phyloP scores from a whole-genome alignment of 2,888 invertebrate genomes.

The Podabrus alpinus region DNA sequence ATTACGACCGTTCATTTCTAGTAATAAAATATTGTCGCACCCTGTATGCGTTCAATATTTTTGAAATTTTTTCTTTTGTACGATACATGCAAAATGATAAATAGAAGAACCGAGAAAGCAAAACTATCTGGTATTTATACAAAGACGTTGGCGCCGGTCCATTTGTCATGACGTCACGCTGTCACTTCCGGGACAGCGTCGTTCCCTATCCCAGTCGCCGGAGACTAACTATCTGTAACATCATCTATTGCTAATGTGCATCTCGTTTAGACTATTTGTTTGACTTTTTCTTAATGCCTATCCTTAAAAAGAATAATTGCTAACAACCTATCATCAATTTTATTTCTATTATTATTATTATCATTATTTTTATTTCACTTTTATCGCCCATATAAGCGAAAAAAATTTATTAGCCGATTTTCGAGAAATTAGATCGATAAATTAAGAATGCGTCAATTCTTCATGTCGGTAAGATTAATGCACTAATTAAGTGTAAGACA shows the following conservation, averaged over 20 bases:
- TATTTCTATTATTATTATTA: neutral
- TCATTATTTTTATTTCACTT: neutral
- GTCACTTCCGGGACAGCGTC: slow-evolving; percentile 50
- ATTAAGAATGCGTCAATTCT: neutral
- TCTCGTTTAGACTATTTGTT: slow-evolving; percentile 25
- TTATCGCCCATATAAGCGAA: neutral
- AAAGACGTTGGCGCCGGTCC: slow-evolving; percentile 54
- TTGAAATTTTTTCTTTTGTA: neutral
- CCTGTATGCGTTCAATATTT: neutral
- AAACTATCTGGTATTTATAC: slow-evolving; percentile 19
- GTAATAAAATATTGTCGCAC: neutral
- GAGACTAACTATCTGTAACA: slow-evolving; percentile 44
- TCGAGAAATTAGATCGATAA: neutral
- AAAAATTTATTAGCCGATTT: neutral
- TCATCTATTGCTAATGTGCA: slow-evolving; percentile 40
- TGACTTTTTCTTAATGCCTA: slow-evolving; percentile 2
- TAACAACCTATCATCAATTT: neutral
- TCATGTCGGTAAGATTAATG: neutral
- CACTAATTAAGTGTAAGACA: neutral
- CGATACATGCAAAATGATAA: slow-evolving; percentile 15
- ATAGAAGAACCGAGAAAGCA: slow-evolving; percentile 22
- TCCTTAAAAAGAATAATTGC: neutral
- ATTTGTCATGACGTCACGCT: slow-evolving; percentile 56
- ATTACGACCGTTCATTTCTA: no score
- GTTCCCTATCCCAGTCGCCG: slow-evolving; percentile 35